A percentile compares a stretch with the other conserved stretches of the same genome.
Evolutionary conservation across 2,888 invertebrate species (phyloP).

Genomic region (Dendrolimus pini): DNA sequence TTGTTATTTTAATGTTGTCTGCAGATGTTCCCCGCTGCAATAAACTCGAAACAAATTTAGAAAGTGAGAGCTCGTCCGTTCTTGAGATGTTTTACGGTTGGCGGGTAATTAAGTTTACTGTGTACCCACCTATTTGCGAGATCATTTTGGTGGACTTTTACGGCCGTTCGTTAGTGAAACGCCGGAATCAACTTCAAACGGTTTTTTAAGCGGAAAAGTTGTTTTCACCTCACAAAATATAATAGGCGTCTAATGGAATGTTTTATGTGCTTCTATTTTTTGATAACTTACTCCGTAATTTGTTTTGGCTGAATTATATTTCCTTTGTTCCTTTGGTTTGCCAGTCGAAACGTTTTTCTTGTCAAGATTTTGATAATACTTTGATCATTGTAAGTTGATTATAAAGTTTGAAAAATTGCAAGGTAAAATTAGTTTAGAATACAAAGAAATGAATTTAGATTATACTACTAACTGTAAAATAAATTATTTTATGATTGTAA

Average conservation of each 20-base stretch:
- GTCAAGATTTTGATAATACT: no score
- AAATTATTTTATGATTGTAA: no score
- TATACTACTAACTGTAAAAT: no score
- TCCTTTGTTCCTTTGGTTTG: background rate
- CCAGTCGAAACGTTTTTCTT: no score
- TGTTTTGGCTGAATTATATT: background rate
- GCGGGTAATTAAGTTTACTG: constrained; percentile 15
- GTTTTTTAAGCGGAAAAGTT: constrained; percentile 1
- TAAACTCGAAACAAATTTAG: constrained; percentile 7
- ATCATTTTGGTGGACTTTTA: constrained; percentile 12
- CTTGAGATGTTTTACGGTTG: constrained; percentile 8
- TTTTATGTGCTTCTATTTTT: background rate
- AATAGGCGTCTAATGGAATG: background rate
- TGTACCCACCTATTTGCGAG: constrained; percentile 11
- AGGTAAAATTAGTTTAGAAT: no score
- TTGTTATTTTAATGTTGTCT: no score
- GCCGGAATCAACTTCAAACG: constrained; percentile 6
- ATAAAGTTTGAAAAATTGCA: no score
- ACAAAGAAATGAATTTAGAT: no score
- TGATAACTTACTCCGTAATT: background rate
- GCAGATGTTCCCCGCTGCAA: background rate
- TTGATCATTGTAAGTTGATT: no score
- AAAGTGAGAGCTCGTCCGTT: constrained; percentile 2
- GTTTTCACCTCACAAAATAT: constrained; percentile 2
- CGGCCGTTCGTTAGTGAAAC: constrained; percentile 7